Base-by-base conservation (phyloP, 35 echinoderm and acorn worm genomes). In the Nesometra sesokonis region DNA sequence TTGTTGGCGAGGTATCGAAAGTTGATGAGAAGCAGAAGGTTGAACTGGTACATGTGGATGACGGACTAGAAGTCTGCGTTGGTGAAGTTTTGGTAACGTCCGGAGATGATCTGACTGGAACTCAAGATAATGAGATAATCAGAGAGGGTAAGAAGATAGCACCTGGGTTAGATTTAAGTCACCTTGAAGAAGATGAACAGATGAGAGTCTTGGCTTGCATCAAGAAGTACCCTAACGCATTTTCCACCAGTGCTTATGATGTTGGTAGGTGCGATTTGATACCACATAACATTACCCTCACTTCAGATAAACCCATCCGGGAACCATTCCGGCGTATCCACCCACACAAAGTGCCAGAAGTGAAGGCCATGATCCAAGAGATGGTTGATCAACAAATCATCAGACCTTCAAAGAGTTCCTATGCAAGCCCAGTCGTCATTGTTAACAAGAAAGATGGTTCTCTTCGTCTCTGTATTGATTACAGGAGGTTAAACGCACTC, bases 191-290 rank as follows among this genome's bases (percentile, higher is more conserved):
- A 43, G 39, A 4, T 43, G 39, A 43, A 15, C 4, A 15, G 39
- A 7, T 43, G 39, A 43, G 39, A 43, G 39, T 43, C 4, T 7
- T 15, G 15, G 39, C 4, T 4, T 15, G 4, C 5, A 15, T 43
- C 5, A 43, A 43, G 4, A 43, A 15, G 15, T 43, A 43, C 39
- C 39, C 39, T 15, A 35, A 35, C 35, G 67, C 36, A 23, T 82
- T 88, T 47, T 88, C 86, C 17, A 80, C 32, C 35, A 77, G 78
- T 36, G 11, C 34, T 5, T 88, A 21, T 35, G 86, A 88, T 80
- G 31, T 88, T 27, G 85, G 85, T 27, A 34, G 78, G 23, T 87
- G 85, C 33, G 67, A 82, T 87, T 11, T 87, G 5, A 80, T 88
- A 11, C 77, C 86, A n/a, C n/a, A n/a, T n/a, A n/a, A n/a, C n/a